Conservation (phyloP, 2,888 invertebrate genomes). For the Rhyacophila evoluta region DNA sequence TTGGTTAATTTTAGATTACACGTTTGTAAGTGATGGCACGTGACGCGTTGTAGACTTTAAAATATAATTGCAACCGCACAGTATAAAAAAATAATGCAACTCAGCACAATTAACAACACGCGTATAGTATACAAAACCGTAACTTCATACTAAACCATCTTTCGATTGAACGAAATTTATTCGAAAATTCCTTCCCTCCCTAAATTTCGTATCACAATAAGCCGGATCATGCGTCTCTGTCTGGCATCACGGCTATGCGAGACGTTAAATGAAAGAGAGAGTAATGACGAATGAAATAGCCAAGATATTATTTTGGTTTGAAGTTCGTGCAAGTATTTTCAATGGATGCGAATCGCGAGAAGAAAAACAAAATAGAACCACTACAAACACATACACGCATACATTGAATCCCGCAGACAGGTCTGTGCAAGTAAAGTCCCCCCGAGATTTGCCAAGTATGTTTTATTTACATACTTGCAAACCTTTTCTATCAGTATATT, state of each 20-base stretch:
- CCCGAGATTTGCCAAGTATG: slow-evolving; percentile 8
- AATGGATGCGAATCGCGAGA: slow-evolving; percentile 7
- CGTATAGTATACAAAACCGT: neutral
- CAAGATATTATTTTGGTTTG: slow-evolving; percentile 37
- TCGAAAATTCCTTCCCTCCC: slow-evolving; percentile 36
- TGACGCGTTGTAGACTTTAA: too few species aligned
- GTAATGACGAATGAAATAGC: slow-evolving; percentile 33
- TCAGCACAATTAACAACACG: too few species aligned
- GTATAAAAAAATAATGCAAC: too few species aligned
- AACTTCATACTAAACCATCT: slow-evolving; percentile 39
- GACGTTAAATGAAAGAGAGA: slow-evolving; percentile 19
- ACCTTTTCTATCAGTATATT: neutral
- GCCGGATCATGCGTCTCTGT: slow-evolving; percentile 33
- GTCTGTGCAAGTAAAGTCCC: slow-evolving; percentile 13
- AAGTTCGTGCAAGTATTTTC: slow-evolving; percentile 33
- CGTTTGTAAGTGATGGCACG: too few species aligned
- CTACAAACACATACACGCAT: neutral
- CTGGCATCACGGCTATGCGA: neutral
- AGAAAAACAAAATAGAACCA: slow-evolving; percentile 22
- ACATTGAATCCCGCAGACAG: slow-evolving; percentile 14
- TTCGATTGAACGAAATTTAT: slow-evolving; percentile 27
- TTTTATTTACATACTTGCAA: neutral
- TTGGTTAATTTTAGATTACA: too few species aligned
- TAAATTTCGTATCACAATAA: slow-evolving; percentile 35
- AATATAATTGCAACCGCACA: too few species aligned